Evolutionary conservation across 2,888 invertebrate genomes (phyloP), one percentile per base, ranked within the genome.

Genomic region (Lomographa bimaculata): DNA sequence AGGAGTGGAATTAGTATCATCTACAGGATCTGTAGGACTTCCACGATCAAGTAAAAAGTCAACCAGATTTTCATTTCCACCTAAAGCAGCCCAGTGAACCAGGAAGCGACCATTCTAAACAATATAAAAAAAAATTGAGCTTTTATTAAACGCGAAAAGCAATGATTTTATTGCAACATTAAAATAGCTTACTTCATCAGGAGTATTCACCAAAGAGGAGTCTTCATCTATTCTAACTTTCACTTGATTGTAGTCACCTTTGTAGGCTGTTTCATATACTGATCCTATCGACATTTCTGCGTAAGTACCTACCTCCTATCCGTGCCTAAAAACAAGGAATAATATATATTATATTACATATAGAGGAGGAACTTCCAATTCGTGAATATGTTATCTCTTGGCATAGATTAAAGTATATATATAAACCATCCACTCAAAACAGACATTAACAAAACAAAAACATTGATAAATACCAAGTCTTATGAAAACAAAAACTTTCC

Each of bases 61-160:
- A 0, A 95, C 94, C 32, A 96, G 82, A 53, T 94, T 93, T 25
- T 92, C 89, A 76, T 95, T 94, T 9, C 96, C 96, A 47, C 95
- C 93, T 34, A 95, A 85, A 29, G 94, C 91, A 18, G 96, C 94
- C 94, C 96, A 95, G 71, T 96, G 95, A 50, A 96, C 80, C 8
- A 95, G 84, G 48, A 94, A 90, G 42, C 96, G 90, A 2, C 1
- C 16, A 16, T 2, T 23, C 14, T 28, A 7, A 5, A 10, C 5
- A 11, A 28, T 5, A 28, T 5, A 20, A 7, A 11, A 10, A 5
- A 30, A 12, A 4, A n/a, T 2, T 7, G 5, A 7, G n/a, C n/a
- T n/a, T n/a, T n/a, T n/a, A n/a, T n/a, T n/a, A n/a, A n/a, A n/a
- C n/a, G n/a, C n/a, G n/a, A n/a, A n/a, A n/a, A n/a, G n/a, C n/a